Base-by-base conservation (phyloP, 1,140 invertebrate species). In the Oryzaephilus surinamensis region DNA sequence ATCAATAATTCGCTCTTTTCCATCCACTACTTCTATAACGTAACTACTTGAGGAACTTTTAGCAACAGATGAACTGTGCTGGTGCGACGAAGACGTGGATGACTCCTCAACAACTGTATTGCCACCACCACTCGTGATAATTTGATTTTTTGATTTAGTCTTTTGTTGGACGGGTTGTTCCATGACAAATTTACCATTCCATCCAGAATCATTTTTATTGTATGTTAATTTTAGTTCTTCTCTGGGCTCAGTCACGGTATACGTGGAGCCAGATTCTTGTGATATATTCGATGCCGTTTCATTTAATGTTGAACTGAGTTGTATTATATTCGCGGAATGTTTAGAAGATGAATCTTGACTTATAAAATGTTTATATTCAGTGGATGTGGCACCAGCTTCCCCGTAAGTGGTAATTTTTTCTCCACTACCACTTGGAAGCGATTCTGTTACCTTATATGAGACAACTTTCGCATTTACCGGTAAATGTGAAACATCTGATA, bases 1-100 rank as follows among this genome's bases (percentile, higher is more conserved):
- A 30, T 73, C 71, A 19, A 74, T 57, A 20, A 73, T 65, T n/a
- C 67, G 55, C 55, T 73, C 70, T 56, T 73, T 73, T n/a, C 72
- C 72, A 48, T 74, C 71, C 16, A 74, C 66, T 36, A 73, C 69
- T 59, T 72, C 69, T 29, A 72, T 62, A 6, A 71, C 69, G 40
- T 73, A 70, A 27, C 67, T 71, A 11, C 63, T 66, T 3, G 70
- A 71, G 11, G 70, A 67, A 12, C 67, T 71, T 55, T 73, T 72
- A 36, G 62, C 61, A 1, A 65, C 43, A 6, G 54, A 54, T n/a
- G n/a, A n/a, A n/a, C n/a, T n/a, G n/a, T n/a, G n/a, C 23, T 24
- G 23, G 10, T 6, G 6, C 1, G 48, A 46, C 8, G 47, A 41
- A 1, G 48, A 51, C 4, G 49, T 38, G 7, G 52, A 55, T 6